These are phyloP conservation scores for Tanytarsus gracilentus DNA, from an alignment of 2,888 invertebrate genomes.

Conservation along the genomic window DNA sequence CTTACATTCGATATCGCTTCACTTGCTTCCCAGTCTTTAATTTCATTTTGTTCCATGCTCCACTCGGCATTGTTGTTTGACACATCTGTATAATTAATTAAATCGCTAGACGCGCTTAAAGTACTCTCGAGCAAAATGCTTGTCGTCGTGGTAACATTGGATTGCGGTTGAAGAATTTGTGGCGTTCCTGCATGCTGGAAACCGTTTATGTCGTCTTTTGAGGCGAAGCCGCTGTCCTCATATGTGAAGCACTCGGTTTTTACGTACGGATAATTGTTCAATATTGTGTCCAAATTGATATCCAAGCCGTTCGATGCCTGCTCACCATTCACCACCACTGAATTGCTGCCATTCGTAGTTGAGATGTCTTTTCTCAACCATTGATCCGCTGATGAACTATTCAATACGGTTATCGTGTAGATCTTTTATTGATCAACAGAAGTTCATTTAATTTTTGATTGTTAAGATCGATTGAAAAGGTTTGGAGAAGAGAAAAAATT, in stretches of 20 bases:
- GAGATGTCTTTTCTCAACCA: conserved; percentile 56
- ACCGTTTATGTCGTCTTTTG: conserved; percentile 48
- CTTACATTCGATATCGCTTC: conserved; percentile 22
- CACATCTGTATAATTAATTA: conserved; percentile 38
- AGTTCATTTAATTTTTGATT: not conserved
- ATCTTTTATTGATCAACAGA: conserved; percentile 46
- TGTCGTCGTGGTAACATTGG: conserved; percentile 33
- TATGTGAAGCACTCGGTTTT: conserved; percentile 66
- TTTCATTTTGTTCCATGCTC: conserved; percentile 67
- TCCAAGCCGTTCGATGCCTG: conserved; percentile 33
- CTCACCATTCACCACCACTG: conserved; percentile 37
- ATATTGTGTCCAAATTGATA: conserved; percentile 70
- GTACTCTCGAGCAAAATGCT: conserved; percentile 22
- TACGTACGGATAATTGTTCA: conserved; percentile 58
- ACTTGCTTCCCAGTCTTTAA: conserved; percentile 40
- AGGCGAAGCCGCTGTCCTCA: conserved; percentile 63
- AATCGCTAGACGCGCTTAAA: conserved; percentile 22
- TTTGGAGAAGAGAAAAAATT: not conserved
- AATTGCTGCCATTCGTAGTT: conserved; percentile 42
- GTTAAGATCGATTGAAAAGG: not conserved
- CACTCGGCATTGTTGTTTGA: conserved; percentile 70
- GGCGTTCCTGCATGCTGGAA: conserved; percentile 30
- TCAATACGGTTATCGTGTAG: conserved; percentile 77
- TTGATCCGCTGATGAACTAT: conserved; percentile 56
- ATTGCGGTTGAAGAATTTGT: conserved; percentile 33